phyloP scores from a whole-genome alignment of 2,888 invertebrate genomes.

The Colostygia pectinataria region DNA sequence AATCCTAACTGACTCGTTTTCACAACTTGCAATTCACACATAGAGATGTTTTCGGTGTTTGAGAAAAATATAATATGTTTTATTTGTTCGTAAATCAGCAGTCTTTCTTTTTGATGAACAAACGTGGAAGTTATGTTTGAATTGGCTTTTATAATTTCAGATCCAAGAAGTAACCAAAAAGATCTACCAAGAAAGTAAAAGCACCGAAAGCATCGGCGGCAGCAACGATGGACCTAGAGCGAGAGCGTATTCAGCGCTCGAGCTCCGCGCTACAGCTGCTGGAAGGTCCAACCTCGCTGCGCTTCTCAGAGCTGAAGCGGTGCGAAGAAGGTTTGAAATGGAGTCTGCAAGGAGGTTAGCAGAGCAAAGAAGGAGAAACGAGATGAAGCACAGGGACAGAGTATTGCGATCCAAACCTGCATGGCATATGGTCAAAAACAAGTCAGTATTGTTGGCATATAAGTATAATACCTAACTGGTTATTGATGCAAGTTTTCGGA shows the following conservation, averaged over 20 bases:
- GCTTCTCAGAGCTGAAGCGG: constrained; percentile 84
- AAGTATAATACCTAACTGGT: too few relatives aligned
- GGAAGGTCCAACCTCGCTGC: constrained; percentile 86
- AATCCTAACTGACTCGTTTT: too few relatives aligned
- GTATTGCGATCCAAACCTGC: constrained; percentile 85
- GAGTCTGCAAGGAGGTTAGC: constrained; percentile 83
- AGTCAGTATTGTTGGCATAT: constrained; percentile 50
- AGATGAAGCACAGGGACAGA: constrained; percentile 83
- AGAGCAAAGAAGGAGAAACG: constrained; percentile 83
- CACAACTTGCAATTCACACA: too few relatives aligned
- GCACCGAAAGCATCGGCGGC: constrained; percentile 52
- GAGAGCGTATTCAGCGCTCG: constrained; percentile 73
- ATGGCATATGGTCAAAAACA: constrained; percentile 87
- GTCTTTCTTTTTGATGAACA: too few relatives aligned
- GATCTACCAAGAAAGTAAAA: constrained; percentile 65
- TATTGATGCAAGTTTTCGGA: too few relatives aligned
- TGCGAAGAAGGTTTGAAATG: constrained; percentile 84
- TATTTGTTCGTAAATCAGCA: too few relatives aligned
- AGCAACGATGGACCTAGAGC: constrained; percentile 54
- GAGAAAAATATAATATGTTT: too few relatives aligned
- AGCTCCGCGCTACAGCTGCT: constrained; percentile 63
- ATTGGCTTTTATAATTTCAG: constrained; percentile 44
- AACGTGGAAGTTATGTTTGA: background rate
- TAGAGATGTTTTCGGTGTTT: too few relatives aligned
- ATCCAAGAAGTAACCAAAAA: constrained; percentile 68